Base-by-base conservation (phyloP, 2,888 invertebrate genomes). In the Dyspetes luteomarginatus region DNA sequence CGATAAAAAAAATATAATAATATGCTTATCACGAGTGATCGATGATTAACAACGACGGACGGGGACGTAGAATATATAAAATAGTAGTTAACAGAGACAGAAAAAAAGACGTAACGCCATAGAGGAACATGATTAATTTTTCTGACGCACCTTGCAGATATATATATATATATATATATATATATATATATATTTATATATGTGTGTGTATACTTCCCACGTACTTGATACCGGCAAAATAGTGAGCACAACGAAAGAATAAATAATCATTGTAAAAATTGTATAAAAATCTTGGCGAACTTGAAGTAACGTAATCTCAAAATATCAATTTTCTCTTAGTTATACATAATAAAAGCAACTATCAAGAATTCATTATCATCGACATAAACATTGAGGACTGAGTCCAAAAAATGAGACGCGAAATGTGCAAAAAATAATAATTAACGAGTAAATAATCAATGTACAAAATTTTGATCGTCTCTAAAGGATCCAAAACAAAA, bases 41-140 rank as follows among this genome's bases (percentile, higher is more conserved):
- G 62, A 56, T 64, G 69, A 74, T 65, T 56, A 75, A 80, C 58
- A 69, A 71, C 69, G 64, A 76, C 58, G 80, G 80, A 80, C 80
- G 80, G 80, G 52, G 76, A 80, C 79, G 71, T 56, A 36, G 52
- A 52, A 19, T 52, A 36, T 69, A 52, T 64, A 68, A 65, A 75
- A 58, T 67, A 75, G 62, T 71, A 71, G 71, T 75, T 55, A 60
- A 79, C 62, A 52, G 12, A 68, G 30, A 55, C 12, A 50, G 9
- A 28, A 55, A 60, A 62, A 50, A 24, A 58, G n/a, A 43, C 65
- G 52, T 58, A 80, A 72, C 76, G 71, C 80, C 60, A 80, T 75
- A 30, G 41, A 80, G 80, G 80, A 76, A 80, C 76, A 72, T 80
- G 41, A 68, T n/a, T n/a, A n/a, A n/a, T 22, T 52, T 60, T 74